Percentiles rank a stretch among this genome's conserved stretches.
Conservation (phyloP, 1,140 invertebrate species). For the Drosophila bifasciata region DNA sequence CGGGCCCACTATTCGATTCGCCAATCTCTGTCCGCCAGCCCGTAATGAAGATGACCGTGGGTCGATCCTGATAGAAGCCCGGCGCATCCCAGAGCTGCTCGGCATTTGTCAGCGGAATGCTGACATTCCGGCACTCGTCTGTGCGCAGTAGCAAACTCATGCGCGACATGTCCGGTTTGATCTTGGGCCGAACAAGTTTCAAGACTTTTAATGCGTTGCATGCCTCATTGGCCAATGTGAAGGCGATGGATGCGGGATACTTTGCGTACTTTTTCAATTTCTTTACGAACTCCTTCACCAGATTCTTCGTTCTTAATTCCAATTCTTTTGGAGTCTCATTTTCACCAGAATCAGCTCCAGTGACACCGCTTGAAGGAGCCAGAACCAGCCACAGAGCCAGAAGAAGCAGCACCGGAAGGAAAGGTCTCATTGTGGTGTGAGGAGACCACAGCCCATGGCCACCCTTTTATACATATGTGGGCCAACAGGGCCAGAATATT, state of each 20-base stretch:
- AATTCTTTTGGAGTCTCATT: background rate
- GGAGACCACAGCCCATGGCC: background rate
- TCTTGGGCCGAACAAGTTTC: slow-evolving; percentile 15
- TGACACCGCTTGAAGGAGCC: too few species aligned
- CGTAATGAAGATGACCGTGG: slow-evolving; percentile 50
- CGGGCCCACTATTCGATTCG: slow-evolving; percentile 25
- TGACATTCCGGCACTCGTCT: slow-evolving; percentile 38
- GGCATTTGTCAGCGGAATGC: slow-evolving; percentile 16
- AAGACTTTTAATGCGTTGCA: slow-evolving; percentile 39
- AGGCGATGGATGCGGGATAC: too few species aligned
- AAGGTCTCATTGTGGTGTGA: slow-evolving; percentile 20
- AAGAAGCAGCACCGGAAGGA: background rate
- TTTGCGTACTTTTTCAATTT: too few species aligned
- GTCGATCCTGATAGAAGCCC: slow-evolving; percentile 17
- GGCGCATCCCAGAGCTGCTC: slow-evolving; percentile 21
- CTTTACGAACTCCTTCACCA: too few species aligned
- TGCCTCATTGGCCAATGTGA: slow-evolving; percentile 21
- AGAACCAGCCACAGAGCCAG: background rate
- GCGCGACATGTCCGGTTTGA: slow-evolving; percentile 27
- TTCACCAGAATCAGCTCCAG: background rate
- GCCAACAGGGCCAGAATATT: too few species aligned
- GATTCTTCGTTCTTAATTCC: background rate
- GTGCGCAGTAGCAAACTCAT: slow-evolving; percentile 38
- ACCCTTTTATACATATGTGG: slow-evolving; percentile 16
- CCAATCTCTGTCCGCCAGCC: slow-evolving; percentile 44